Evolutionary conservation across 2,797 vertebrate genomes (phyloP).

Genomic region (Zenarchopterus dispar): DNA sequence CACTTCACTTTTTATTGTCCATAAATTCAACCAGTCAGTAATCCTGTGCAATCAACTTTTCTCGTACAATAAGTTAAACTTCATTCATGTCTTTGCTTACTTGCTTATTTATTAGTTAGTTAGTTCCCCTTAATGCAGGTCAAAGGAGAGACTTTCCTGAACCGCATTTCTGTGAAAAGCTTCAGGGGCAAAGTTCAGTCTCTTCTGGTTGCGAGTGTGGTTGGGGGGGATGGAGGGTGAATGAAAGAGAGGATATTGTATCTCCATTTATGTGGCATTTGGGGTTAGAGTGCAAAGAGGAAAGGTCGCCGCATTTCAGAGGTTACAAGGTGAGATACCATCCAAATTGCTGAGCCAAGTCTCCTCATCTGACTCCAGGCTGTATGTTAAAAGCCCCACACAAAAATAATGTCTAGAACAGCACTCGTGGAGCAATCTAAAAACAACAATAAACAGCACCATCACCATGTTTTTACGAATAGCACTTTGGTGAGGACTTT

Average conservation of each 20-base stretch:
- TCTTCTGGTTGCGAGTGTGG: constrained; percentile 48
- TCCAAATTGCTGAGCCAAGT: constrained; percentile 68
- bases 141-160: constrained; percentile 78
- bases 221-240: constrained; percentile 48
- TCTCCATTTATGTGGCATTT: constrained; percentile 84
- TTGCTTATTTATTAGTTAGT: background rate
- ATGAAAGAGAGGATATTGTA: constrained; percentile 83
- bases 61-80: constrained; percentile 9
- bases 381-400: constrained; percentile 1
- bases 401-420: background rate
- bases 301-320: constrained; percentile 77
- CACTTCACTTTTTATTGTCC: too few species aligned
- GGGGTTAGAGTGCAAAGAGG: constrained; percentile 80
- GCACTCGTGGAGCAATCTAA: constrained; percentile 27
- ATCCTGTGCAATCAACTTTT: constrained; percentile 24
- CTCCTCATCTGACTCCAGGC: constrained; percentile 36
- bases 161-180: constrained; percentile 80
- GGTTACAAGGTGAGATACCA: constrained; percentile 76
- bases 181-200: constrained; percentile 76
- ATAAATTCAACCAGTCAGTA: constrained; percentile 9
- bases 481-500: constrained; percentile 70
- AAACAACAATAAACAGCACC: constrained; percentile 54
- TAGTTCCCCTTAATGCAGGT: constrained; percentile 51
- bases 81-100: constrained; percentile 31
- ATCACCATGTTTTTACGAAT: constrained; percentile 54